These are phyloP conservation scores for Atethmia centrago DNA, from an alignment of 2,888 invertebrate species.

Conservation along the genomic window DNA sequence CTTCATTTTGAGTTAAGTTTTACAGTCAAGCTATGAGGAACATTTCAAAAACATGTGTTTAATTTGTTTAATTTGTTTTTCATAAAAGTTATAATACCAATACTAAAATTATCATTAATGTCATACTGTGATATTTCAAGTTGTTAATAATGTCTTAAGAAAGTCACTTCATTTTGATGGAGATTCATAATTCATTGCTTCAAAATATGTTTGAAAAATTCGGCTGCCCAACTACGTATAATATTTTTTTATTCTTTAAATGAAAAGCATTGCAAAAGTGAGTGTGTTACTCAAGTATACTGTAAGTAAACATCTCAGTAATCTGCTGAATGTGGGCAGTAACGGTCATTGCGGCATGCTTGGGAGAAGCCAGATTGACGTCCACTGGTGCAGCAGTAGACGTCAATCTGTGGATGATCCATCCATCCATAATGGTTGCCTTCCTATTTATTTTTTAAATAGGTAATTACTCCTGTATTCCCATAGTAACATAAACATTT, in stretches of 20 bases:
- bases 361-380: too few species aligned
- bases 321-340: background rate
- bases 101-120: slow-evolving; percentile 5
- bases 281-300: too few species aligned
- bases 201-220: background rate
- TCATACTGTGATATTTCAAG: slow-evolving; percentile 24
- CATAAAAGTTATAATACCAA: background rate
- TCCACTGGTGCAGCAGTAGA: background rate
- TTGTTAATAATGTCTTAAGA: background rate
- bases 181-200: background rate
- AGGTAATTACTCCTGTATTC: too few species aligned
- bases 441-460: background rate
- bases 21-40: too few species aligned
- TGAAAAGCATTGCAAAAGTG: too few species aligned
- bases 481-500: background rate
- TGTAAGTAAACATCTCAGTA: background rate
- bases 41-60: background rate
- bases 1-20: background rate
- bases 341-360: background rate
- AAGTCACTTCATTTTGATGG: slow-evolving; percentile 41
- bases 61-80: too few species aligned
- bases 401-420: background rate
- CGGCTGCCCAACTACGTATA: background rate
- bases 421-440: background rate
- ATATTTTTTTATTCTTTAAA: too few species aligned